These are phyloP conservation scores for Trilocha varians DNA, from an alignment of 2,888 invertebrate genomes.

Conservation along the genomic window DNA sequence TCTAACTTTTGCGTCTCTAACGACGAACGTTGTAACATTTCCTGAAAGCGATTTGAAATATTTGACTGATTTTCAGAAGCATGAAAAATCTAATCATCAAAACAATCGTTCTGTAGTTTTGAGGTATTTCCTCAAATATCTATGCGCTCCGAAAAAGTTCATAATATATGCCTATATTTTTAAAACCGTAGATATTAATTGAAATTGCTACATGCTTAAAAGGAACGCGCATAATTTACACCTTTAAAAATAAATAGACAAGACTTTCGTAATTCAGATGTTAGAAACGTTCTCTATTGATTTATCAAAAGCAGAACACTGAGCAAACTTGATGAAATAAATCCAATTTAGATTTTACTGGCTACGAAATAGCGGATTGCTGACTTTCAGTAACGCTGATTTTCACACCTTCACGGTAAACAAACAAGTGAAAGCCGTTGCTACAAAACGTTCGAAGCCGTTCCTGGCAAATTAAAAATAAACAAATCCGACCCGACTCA, in stretches of 20 bases:
- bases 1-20: conserved; percentile 96
- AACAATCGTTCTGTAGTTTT: no score
- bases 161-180: no score
- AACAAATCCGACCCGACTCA: neutral
- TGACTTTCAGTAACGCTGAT: neutral
- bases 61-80: no score
- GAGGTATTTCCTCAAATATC: no score
- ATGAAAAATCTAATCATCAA: neutral
- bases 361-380: neutral
- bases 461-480: conserved; percentile 2
- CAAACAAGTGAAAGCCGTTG: conserved; percentile 2
- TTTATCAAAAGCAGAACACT: neutral
- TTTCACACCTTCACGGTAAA: conserved; percentile 1
- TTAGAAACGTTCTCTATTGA: no score
- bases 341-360: neutral
- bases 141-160: no score
- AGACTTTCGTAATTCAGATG: no score
- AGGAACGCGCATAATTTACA: no score
- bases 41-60: no score
- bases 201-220: no score
- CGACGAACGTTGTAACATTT: conserved; percentile 89
- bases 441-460: conserved; percentile 1
- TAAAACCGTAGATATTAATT: no score
- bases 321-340: neutral
- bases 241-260: no score